Evolutionary conservation across 2,888 invertebrate species (phyloP).

Genomic region (Hecatera dysodea): DNA sequence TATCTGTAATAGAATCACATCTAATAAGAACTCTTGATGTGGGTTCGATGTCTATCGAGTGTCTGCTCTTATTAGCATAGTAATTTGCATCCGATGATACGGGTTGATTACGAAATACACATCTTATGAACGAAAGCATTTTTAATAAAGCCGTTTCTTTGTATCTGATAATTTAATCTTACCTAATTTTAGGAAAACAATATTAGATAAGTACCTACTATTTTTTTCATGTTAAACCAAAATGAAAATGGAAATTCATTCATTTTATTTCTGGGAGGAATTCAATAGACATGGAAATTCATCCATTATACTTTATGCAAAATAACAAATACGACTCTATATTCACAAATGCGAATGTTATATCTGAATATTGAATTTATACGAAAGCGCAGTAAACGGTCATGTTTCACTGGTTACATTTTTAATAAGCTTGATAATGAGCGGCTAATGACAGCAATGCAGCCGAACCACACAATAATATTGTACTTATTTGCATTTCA

Average conservation of each 20-base stretch:
- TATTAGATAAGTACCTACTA: too few relatives aligned
- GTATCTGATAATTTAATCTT: constrained; percentile 35
- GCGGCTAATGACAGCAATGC: constrained; percentile 29
- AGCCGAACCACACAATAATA: constrained; percentile 17
- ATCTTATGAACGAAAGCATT: constrained; percentile 27
- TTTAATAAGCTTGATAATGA: constrained; percentile 41
- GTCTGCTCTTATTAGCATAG: constrained; percentile 78
- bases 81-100: constrained; percentile 76
- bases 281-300: too few relatives aligned
- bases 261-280: too few relatives aligned
- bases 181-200: too few relatives aligned
- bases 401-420: constrained; percentile 21
- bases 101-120: constrained; percentile 63
- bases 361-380: constrained; percentile 15
- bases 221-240: too few relatives aligned
- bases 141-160: constrained; percentile 35
- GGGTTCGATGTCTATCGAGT: constrained; percentile 77
- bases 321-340: background rate
- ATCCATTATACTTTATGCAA: background rate
- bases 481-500: constrained; percentile 28
- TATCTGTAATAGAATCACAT: constrained; percentile 82
- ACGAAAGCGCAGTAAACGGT: constrained; percentile 4
- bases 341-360: constrained; percentile 9
- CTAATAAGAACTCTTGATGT: constrained; percentile 80
- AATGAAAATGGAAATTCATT: too few relatives aligned